Evolutionary conservation across 2,113 vertebrate species (phyloP), one percentile per base, ranked within the genome.

Genomic region (Elgaria multicarinata): DNA sequence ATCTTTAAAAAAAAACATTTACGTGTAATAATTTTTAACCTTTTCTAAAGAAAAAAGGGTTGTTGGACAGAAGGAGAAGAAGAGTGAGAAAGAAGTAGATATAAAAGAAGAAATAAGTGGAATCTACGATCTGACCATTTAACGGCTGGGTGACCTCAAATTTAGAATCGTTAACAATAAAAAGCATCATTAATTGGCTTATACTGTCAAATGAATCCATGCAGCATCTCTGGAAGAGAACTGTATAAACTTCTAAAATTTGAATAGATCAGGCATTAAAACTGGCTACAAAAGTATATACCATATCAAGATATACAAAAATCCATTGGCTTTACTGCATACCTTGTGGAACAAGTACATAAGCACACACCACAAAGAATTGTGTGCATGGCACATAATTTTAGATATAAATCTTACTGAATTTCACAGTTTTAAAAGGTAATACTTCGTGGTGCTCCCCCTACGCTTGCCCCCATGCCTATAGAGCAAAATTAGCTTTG

Each of bases 321-420:
- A 76, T 89, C 58, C 74, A 89, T 77, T 89, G 88, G 82, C 62
- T 89, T 76, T 83, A 89, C 81, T 77, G 81, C 3, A 84, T 13
- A 84, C 26, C 88, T 77, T 89, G 71, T 83, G 80, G 55, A 89
- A 88, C 87, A 88, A 89, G 72, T 89, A 77, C 80, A n/a, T 89
- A 53, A 66, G 72, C 14, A 50, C n/a, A 84, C 22, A 20, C 39
- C 42, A 67, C 31, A 75, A 83, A 66, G 53, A 44, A 74, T 76
- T 75, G 9, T 75, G 79, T 64, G 87, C 81, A 89, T 33, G 28
- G 39, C 85, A 87, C 85, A 77, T 84, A 39, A 89, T 76, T 67
- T 18, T 77, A 69, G 33, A 77, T n/a, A 74, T 28, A 46, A 58
- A 50, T 53, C 26, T 87, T 76, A 64, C 72, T 50, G 53, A 64